A percentile compares a stretch with the other conserved stretches of the same genome.
Evolutionary conservation across 1,140 invertebrate genomes (phyloP).

Genomic region (Micrasema minimum): DNA sequence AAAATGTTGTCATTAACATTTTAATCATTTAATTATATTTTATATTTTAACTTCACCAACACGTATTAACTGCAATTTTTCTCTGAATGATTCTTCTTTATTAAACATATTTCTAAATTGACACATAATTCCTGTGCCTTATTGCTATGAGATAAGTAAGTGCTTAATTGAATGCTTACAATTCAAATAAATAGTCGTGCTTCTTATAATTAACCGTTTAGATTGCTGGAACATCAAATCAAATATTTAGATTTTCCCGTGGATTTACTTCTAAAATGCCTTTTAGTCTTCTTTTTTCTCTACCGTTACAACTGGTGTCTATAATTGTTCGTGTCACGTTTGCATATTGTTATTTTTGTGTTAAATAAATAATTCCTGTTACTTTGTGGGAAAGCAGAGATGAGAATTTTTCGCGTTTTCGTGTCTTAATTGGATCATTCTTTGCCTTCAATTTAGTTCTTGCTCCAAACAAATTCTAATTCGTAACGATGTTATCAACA

Average conservation of each 20-base stretch:
- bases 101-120: too few species aligned
- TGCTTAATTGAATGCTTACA: too few species aligned
- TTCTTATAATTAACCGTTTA: too few species aligned
- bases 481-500: background rate
- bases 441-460: background rate
- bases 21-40: too few species aligned
- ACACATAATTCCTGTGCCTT: too few species aligned
- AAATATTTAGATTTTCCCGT: slow-evolving; percentile 14
- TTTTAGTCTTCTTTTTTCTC: background rate
- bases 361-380: background rate
- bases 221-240: background rate
- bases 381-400: background rate
- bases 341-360: background rate
- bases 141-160: too few species aligned
- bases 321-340: slow-evolving; percentile 10
- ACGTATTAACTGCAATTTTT: too few species aligned
- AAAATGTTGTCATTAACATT: too few species aligned
- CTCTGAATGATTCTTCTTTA: too few species aligned
- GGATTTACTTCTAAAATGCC: background rate
- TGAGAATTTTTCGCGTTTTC: background rate
- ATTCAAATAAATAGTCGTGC: too few species aligned
- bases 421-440: slow-evolving; percentile 1
- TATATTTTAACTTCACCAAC: too few species aligned
- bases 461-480: background rate
- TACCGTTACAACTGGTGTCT: background rate